Evolutionary conservation across 2,797 vertebrate species (phyloP).

Genomic region (Neostethus bicornis): DNA sequence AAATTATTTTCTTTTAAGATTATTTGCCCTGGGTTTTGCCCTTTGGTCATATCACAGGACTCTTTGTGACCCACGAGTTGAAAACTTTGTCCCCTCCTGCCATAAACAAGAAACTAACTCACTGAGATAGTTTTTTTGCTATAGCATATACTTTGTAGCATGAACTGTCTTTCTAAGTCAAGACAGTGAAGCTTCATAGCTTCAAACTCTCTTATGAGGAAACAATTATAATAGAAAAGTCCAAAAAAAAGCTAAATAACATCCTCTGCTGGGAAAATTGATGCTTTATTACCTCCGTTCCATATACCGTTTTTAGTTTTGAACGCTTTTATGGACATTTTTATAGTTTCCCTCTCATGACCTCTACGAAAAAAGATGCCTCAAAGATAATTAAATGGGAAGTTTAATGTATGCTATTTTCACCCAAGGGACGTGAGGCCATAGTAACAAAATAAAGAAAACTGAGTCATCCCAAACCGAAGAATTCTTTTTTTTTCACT

Average conservation of each 20-base stretch:
- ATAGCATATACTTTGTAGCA: too few species aligned
- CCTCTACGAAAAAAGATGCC: slow-evolving; percentile 65
- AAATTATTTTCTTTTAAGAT: too few species aligned
- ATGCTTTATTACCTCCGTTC: slow-evolving; percentile 64
- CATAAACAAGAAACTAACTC: too few species aligned
- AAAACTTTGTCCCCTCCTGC: too few species aligned
- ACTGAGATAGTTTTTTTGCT: too few species aligned
- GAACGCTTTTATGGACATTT: slow-evolving; percentile 60
- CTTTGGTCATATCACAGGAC: too few species aligned
- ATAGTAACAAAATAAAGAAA: slow-evolving; percentile 33
- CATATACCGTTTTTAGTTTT: slow-evolving; percentile 64
- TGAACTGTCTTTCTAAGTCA: slow-evolving; percentile 49
- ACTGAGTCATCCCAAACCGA: slow-evolving; percentile 9
- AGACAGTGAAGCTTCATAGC: slow-evolving; percentile 55
- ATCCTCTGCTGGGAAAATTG: slow-evolving; percentile 53
- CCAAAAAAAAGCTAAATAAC: slow-evolving; percentile 46
- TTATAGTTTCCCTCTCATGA: slow-evolving; percentile 55
- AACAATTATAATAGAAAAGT: slow-evolving; percentile 40
- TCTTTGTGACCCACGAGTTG: too few species aligned
- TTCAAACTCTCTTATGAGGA: slow-evolving; percentile 39
- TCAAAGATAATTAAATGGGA: slow-evolving; percentile 67
- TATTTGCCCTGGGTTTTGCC: too few species aligned
- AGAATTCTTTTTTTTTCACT: slow-evolving; percentile 14
- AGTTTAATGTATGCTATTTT: slow-evolving; percentile 65
- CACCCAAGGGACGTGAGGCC: slow-evolving; percentile 52